Evolutionary conservation across 2,797 vertebrate species (phyloP), one percentile per base, ranked within the genome.

Genomic region (Hippoglossus hippoglossus): DNA sequence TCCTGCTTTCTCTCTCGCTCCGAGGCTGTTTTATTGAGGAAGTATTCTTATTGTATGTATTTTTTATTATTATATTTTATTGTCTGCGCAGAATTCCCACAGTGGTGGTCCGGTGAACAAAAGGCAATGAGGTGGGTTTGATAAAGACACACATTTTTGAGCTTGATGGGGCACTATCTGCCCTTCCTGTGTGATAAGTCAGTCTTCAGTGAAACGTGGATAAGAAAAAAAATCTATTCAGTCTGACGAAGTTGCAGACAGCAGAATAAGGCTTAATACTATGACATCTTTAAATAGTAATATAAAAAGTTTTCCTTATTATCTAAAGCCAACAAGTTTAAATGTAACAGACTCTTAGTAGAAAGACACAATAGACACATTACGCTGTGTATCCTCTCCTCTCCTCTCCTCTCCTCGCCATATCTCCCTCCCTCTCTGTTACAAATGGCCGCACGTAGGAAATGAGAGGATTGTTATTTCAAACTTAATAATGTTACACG

Each of bases 401-500:
- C 24, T 58, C 25, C 41, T 57, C 62, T 46, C 47, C 28, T 34
- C 58, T n/a, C 10, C 54, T 67, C 50, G 0, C 52, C 50, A 11
- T 21, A 21, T 61, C 66, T 22, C 50, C 8, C 59, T 34, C 28
- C 47, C 34, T 65, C 58, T 53, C 59, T 15, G 58, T 88, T 86
- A 82, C 85, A 85, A 88, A 89, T 89, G 70, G 78, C 75, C 80
- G 77, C 79, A 69, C 50, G 59, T 73, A 82, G 86, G 75, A 93
- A 93, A 92, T 82, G 82, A 88, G 89, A 72, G 79, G 82, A 90
- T 92, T 94, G 92, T 94, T 94, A 90, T 92, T 93, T 93, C 91
- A 93, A 91, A 92, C 90, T 89, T 93, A 94, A 95, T 94, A 93
- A 94, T 85, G 87, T 89, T 91, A 84, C 87, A 91, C 83, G 87